Evolutionary conservation across 2,113 vertebrate genomes (phyloP), one percentile per base, ranked within the genome.

Genomic region (Setophaga coronata): DNA sequence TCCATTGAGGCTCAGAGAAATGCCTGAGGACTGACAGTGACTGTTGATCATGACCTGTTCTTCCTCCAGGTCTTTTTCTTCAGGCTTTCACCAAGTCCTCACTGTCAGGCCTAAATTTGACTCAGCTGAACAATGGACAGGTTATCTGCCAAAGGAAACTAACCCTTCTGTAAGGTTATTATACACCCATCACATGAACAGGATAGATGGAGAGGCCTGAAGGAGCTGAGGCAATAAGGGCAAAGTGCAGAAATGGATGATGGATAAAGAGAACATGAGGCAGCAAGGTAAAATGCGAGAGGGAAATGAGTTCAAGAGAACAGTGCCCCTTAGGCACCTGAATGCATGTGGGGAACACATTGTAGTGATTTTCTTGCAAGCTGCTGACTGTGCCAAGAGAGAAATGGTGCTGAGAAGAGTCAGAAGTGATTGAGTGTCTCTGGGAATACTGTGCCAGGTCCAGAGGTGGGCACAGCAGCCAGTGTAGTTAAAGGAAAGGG

Each of bases 51-150:
- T 1, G 56, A 54, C 14, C 47, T 60, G 4, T 54, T 89, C 45
- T 61, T 92, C 48, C 42, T 66, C 3, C 14, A n/a, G 17, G 33
- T 62, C 6, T 83, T 87, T 82, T 94, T 54, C 64, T 89, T 26
- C 34, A 58, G 25, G 7, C 42, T 91, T 94, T 94, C 60, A 94
- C 29, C 34, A 42, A 77, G 33, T 87, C 45, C 20, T 87, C 26
- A 9, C 28, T 64, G 42, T 78, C 69, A 84, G 65, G 21, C 43
- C 87, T 74, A 64, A 87, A 82, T 74, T 64, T 2, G 2, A 28
- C 73, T 79, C 23, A 54, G 56, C 26, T 71, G 26, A 17, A 64
- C 43, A 43, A 47, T 0, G 8, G 38, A 10, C 47, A 89, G 31
- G 6, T 66, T 74, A 54, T 33, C 65, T 82, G 43, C 31, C 54